Evolutionary conservation across 1,140 invertebrate species (phyloP).

Genomic region (Luehdorfia chinensis): DNA sequence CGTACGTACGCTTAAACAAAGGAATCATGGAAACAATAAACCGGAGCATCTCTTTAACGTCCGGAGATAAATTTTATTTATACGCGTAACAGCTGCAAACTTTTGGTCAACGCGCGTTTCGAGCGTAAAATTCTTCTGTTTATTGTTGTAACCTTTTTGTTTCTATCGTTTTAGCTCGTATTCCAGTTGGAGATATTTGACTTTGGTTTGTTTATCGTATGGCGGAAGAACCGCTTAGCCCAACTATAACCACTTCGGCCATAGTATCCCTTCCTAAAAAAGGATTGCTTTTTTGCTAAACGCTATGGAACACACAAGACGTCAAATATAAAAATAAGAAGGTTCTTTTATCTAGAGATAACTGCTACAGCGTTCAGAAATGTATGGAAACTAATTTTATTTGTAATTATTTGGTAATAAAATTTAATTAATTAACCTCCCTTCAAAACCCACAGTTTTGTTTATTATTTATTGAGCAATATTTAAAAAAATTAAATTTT

Average conservation of each 20-base stretch:
- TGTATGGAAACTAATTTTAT: too few species aligned
- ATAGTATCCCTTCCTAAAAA: too few species aligned
- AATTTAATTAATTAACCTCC: too few species aligned
- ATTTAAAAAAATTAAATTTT: too few species aligned
- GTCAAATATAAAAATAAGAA: slow-evolving; percentile 12
- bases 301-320: slow-evolving; percentile 26
- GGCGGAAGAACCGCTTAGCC: slow-evolving; percentile 23
- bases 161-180: slow-evolving; percentile 44
- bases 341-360: not conserved
- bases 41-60: slow-evolving; percentile 61
- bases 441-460: too few species aligned
- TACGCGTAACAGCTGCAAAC: slow-evolving; percentile 72
- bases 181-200: slow-evolving; percentile 31
- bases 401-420: too few species aligned
- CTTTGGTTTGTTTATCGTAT: slow-evolving; percentile 34
- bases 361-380: too few species aligned
- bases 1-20: slow-evolving; percentile 55
- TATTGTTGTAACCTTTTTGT: slow-evolving; percentile 67
- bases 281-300: slow-evolving; percentile 22
- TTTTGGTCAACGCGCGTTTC: slow-evolving; percentile 64
- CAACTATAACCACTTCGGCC: too few species aligned
- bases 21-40: slow-evolving; percentile 56
- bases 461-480: too few species aligned
- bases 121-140: slow-evolving; percentile 48
- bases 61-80: slow-evolving; percentile 73